These are phyloP conservation scores for Polylopha cassiicola DNA, from an alignment of 2,888 invertebrate genomes.

Conservation along the genomic window DNA sequence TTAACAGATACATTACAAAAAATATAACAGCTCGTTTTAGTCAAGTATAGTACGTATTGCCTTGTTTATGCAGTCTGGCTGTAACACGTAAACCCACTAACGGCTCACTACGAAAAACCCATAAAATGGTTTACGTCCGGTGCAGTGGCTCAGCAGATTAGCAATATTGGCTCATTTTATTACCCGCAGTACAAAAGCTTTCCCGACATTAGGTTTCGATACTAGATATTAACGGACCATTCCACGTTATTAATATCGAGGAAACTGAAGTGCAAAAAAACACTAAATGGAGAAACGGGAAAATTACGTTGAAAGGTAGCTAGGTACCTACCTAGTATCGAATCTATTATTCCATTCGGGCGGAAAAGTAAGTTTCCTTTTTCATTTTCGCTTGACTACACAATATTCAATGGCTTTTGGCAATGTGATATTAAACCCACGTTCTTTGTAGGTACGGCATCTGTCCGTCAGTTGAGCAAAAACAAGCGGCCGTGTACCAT, in stretches of 20 bases:
- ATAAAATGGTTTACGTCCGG: constrained; percentile 51
- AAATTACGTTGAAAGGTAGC: constrained; percentile 26
- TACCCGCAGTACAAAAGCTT: constrained; percentile 6
- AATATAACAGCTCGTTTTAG: too few species aligned
- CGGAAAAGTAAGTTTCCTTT: constrained; percentile 34
- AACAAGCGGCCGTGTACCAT: too few species aligned
- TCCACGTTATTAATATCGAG: constrained; percentile 29
- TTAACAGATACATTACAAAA: too few species aligned
- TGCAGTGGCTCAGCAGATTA: constrained; percentile 42
- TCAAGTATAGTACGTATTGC: too few species aligned
- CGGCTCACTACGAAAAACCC: constrained; percentile 43
- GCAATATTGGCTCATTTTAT: constrained; percentile 31
- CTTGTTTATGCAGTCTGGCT: constrained; percentile 9
- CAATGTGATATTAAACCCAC: constrained; percentile 3
- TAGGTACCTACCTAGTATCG: too few species aligned
- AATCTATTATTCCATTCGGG: constrained; percentile 24
- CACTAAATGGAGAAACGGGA: constrained; percentile 27
- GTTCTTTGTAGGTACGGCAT: constrained; percentile 7
- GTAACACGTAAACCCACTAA: constrained; percentile 32
- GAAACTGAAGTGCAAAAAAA: constrained; percentile 30
- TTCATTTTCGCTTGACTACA: constrained; percentile 30
- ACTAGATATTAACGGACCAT: constrained; percentile 26
- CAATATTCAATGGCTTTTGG: constrained; percentile 19
- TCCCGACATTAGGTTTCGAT: constrained; percentile 8
- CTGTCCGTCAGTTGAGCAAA: too few species aligned